Percentiles rank a stretch among this genome's conserved stretches.
phyloP scores from a whole-genome alignment of 2,797 vertebrate species.

The Sebastes matsubarae region DNA sequence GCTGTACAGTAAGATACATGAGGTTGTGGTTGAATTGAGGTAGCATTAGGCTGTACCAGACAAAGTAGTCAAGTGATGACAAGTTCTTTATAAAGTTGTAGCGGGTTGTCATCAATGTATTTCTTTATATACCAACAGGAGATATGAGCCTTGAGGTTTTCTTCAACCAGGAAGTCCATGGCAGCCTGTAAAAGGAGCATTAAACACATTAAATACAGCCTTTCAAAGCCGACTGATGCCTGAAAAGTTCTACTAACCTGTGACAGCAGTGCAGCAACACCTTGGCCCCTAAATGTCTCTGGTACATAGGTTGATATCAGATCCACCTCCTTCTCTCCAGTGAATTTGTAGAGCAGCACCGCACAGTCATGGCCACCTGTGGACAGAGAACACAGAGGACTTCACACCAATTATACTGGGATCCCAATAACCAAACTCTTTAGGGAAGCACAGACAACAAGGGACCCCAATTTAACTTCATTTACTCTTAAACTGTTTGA shows the following conservation, averaged over 20 bases:
- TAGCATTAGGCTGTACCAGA: neutral
- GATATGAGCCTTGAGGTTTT: conserved; percentile 74
- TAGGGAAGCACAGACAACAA: neutral
- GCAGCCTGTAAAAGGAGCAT: conserved; percentile 70
- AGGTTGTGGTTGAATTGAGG: conserved; percentile 4
- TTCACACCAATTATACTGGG: neutral
- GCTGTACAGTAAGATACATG: neutral
- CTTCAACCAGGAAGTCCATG: conserved; percentile 78
- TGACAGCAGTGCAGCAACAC: conserved; percentile 76
- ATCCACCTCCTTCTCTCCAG: conserved; percentile 66
- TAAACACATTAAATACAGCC: fast-evolving
- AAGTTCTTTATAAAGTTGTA: conserved; percentile 49
- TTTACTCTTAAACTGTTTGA: neutral
- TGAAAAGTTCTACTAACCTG: conserved; percentile 48
- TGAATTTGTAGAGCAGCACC: conserved; percentile 71
- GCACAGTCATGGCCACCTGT: conserved; percentile 58
- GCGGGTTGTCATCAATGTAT: conserved; percentile 71
- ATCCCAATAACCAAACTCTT: neutral
- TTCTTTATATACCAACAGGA: conserved; percentile 83
- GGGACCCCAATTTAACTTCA: neutral
- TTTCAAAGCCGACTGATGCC: neutral
- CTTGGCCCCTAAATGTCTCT: conserved; percentile 67
- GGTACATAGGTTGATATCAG: conserved; percentile 79
- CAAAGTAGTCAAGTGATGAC: conserved; percentile 50
- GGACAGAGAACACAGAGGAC: neutral